Base-by-base conservation (phyloP, 2,113 vertebrate genomes). In the Hiodon tergisus region DNA sequence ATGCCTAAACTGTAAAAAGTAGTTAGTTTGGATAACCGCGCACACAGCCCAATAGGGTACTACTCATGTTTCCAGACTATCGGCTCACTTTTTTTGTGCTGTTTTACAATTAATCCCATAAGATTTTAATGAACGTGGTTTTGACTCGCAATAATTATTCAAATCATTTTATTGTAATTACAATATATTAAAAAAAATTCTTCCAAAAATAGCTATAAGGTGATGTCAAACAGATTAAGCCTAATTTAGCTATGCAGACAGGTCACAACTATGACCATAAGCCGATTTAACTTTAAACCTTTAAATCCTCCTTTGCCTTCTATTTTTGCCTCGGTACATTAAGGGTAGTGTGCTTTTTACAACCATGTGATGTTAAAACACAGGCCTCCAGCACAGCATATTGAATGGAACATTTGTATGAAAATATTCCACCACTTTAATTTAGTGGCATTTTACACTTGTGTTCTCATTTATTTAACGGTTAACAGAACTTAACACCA, bases 261-360 rank as follows among this genome's bases (percentile, higher is more conserved):
- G 65, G 57, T 67, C 52, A 52, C 58, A 78, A 61, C 76, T 73
- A 77, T 51, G 46, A 60, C 46, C 79, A 52, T 90, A 90, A 91
- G 82, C 87, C n/a, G 82, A 84, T 90, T 87, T 83, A 71, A 80
- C 82, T 81, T 84, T 79, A 88, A 82, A 79, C 75, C 84, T 68
- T 67, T 17, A 85, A 89, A 90, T 88, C 86, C 51, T 80, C 87
- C 90, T 91, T 86, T 86, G 75, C 81, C 79, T 83, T 83, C 80
- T 89, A 85, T 89, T 87, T 89, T 88, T 81, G 81, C 67, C 73
- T 65, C 6, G 54, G 52, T 75, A 52, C 8, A 57, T 78, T 73
- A 73, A 78, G 13, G 60, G 52, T 66, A 78, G 73, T 79, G 79
- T 78, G 78, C 60, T 71, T n/a, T 52, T n/a, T 14, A 54, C 67